Evolutionary conservation across 2,113 vertebrate genomes (phyloP).

Genomic region (Pachyramphus minor): DNA sequence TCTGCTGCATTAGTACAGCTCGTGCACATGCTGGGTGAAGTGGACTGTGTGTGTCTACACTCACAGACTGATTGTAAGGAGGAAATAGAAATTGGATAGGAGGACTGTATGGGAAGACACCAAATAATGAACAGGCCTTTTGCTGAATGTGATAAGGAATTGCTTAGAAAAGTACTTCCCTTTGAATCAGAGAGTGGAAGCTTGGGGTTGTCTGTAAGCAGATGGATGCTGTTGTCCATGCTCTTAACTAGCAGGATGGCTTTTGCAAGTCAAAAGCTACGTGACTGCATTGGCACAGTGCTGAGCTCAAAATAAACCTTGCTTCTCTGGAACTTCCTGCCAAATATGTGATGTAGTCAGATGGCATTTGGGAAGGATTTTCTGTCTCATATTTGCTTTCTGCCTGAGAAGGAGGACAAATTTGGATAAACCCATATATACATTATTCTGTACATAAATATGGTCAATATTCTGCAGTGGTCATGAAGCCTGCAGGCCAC

Average conservation of each 20-base stretch:
- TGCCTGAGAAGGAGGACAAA: not conserved
- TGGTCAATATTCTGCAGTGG: not conserved
- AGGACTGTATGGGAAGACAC: not conserved
- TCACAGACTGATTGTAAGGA: not conserved
- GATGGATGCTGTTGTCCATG: not conserved
- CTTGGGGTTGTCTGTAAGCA: not conserved
- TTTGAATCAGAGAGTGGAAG: not conserved
- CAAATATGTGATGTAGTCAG: constrained; percentile 14
- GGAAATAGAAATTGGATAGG: not conserved
- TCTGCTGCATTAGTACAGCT: not conserved
- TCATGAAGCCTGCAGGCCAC: not conserved
- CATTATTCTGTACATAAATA: not conserved
- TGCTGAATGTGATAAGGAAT: not conserved
- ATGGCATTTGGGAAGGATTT: constrained; percentile 25
- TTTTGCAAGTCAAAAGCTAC: not conserved
- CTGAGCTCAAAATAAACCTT: constrained; percentile 28
- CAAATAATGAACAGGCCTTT: not conserved
- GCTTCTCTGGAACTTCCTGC: not conserved
- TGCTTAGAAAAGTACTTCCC: not conserved
- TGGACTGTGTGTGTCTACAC: accelerated
- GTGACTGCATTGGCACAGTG: not conserved
- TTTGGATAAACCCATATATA: not conserved
- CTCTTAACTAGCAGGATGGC: not conserved
- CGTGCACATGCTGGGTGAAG: not conserved
- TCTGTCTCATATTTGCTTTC: not conserved